A percentile compares a stretch with the other conserved stretches of the same genome.
Evolutionary conservation across 2,888 invertebrate species (phyloP).

Genomic region (Thereva unica): DNA sequence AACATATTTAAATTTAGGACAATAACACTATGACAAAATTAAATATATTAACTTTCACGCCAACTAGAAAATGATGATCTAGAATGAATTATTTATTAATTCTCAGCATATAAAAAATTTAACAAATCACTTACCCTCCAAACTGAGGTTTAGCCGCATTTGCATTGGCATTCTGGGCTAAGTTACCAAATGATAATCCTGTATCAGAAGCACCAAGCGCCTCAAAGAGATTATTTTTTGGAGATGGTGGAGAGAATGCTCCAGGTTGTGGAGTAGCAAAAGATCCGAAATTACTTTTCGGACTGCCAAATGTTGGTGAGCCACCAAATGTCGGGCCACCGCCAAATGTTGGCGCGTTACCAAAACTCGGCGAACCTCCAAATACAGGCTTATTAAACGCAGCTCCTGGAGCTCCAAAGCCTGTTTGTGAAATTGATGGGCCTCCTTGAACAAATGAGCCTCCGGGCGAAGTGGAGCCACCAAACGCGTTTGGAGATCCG

Average conservation of each 20-base stretch:
- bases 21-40: no score
- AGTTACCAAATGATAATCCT: slow-evolving; percentile 55
- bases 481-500: slow-evolving; percentile 22
- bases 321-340: slow-evolving; percentile 53
- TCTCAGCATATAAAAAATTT: neutral
- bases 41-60: neutral
- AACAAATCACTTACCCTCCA: slow-evolving; percentile 48
- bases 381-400: slow-evolving; percentile 46
- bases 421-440: slow-evolving; percentile 50
- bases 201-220: slow-evolving; percentile 53
- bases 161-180: slow-evolving; percentile 53
- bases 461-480: slow-evolving; percentile 24
- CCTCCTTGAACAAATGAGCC: slow-evolving; percentile 48
- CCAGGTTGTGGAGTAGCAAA: slow-evolving; percentile 18
- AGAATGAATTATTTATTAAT: slow-evolving; percentile 6
- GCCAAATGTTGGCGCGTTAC: slow-evolving; percentile 55
- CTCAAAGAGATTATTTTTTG: slow-evolving; percentile 54
- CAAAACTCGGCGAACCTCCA: slow-evolving; percentile 52
- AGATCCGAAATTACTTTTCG: slow-evolving; percentile 45
- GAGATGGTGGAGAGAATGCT: slow-evolving; percentile 45
- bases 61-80: slow-evolving; percentile 25
- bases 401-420: slow-evolving; percentile 52
- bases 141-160: slow-evolving; percentile 53
- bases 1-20: no score
- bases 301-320: slow-evolving; percentile 45